Conservation (phyloP, 2,888 invertebrate species). For the Dimorphilus gyrociliatus region DNA sequence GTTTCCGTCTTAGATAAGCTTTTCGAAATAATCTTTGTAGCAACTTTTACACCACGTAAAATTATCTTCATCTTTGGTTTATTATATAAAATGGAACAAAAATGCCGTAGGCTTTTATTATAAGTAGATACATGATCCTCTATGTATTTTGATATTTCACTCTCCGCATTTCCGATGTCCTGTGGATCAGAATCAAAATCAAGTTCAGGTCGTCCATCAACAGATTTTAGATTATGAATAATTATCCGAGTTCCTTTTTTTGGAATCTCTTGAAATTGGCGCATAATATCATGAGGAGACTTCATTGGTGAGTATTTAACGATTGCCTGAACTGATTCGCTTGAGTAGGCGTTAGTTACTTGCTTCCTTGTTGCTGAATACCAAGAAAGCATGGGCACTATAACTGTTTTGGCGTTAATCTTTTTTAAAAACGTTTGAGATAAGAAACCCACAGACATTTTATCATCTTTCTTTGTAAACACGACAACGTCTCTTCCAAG, state of each 20-base stretch:
- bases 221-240: constrained; percentile 23
- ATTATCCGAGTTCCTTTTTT: constrained; percentile 26
- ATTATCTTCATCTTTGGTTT: constrained; percentile 34
- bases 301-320: constrained; percentile 20
- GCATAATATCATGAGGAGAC: constrained; percentile 17
- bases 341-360: not conserved
- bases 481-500: constrained; percentile 32
- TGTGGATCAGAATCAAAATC: constrained; percentile 25
- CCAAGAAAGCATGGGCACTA: constrained; percentile 30
- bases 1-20: constrained; percentile 24
- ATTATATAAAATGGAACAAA: constrained; percentile 30
- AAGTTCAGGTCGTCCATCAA: constrained; percentile 19
- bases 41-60: constrained; percentile 25
- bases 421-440: constrained; percentile 27
- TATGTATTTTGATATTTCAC: too few relatives aligned
- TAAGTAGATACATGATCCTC: constrained; percentile 5
- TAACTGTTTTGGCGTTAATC: constrained; percentile 23
- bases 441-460: constrained; percentile 26
- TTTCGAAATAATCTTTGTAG: constrained; percentile 26
- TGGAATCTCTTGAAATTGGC: constrained; percentile 16
- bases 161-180: constrained; percentile 29
- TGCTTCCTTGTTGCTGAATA: constrained; percentile 10
- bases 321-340: constrained; percentile 18
- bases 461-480: constrained; percentile 17
- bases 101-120: too few relatives aligned